Evolutionary conservation across 2,797 vertebrate genomes (phyloP).

Genomic region (Zalophus californianus): DNA sequence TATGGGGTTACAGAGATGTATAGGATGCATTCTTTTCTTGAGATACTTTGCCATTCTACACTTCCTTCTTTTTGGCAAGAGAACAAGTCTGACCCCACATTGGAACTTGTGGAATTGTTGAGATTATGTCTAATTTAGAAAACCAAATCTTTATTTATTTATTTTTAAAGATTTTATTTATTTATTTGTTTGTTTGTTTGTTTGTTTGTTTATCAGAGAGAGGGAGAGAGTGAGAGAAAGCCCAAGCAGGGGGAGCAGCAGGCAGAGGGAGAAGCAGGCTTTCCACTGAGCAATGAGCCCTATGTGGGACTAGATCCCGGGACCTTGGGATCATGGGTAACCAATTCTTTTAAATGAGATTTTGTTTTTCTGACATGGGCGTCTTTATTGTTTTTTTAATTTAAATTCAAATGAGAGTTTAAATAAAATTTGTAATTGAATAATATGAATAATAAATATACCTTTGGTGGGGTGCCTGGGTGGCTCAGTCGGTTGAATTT

Average conservation of each 20-base stretch:
- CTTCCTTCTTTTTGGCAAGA: not conserved
- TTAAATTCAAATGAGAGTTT: not conserved
- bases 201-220: too few species aligned
- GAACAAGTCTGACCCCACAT: not conserved
- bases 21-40: not conserved
- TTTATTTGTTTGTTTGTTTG: too few species aligned
- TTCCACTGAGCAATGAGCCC: not conserved
- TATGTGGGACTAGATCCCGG: not conserved
- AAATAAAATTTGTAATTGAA: conserved; percentile 24
- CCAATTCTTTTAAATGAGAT: not conserved
- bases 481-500: not conserved
- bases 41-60: not conserved
- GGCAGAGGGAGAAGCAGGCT: not conserved
- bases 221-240: too few species aligned
- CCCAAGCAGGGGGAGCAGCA: too few species aligned
- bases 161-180: too few species aligned
- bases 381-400: not conserved
- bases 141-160: not conserved
- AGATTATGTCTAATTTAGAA: not conserved
- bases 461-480: not conserved
- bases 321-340: not conserved
- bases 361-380: not conserved
- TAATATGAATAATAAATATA: not conserved
- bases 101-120: not conserved
- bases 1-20: not conserved